Base-by-base conservation (phyloP, 2,888 invertebrate genomes). In the Diaprepes abbreviatus region DNA sequence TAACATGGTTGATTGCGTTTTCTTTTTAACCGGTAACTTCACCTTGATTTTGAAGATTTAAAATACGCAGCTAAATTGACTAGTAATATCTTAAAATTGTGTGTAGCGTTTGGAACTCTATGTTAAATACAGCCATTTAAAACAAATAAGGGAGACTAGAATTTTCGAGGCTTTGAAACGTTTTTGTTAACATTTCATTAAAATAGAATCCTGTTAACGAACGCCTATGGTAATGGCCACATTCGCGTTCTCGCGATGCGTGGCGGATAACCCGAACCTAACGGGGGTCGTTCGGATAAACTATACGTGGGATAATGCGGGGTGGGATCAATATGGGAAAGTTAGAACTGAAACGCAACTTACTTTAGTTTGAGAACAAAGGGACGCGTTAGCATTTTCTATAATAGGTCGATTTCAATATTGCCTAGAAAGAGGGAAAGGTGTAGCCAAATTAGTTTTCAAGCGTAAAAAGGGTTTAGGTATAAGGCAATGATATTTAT, bases 301-400 rank as follows among this genome's bases (percentile, higher is more conserved):
- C 45, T 60, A 59, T 52, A 50, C 58, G 66, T 57, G 66, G 66
- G 58, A 66, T 66, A 66, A 66, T 48, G 21, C 58, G 66, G 58
- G 58, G 36, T 58, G 58, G 66, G 66, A 66, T 66, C 66, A 45
- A 66, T 66, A 66, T 21, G 19, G 58, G 54, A 52, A 58, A 58
- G 57, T 66, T 66, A 59, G 66, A 35, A 35, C 38, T 64, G 33
- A 64, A 64, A 55, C 64, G 64, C 64, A 64, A 55, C 64, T 64
- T 64, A 55, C 64, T 54, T 63, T 14, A 38, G 43, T 55, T 40
- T 31, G 43, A n/a, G 40, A 31, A 58, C 58, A 58, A 58, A 43
- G 58, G 43, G 58, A 43, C 28, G 14, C 12, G 58, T 40, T 31
- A 31, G 58, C 40, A 50, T 50, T 50, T 45, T 50, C 48, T 28